Conservation (phyloP, 2,113 vertebrate genomes). For the Phalacrocorax carbo region DNA sequence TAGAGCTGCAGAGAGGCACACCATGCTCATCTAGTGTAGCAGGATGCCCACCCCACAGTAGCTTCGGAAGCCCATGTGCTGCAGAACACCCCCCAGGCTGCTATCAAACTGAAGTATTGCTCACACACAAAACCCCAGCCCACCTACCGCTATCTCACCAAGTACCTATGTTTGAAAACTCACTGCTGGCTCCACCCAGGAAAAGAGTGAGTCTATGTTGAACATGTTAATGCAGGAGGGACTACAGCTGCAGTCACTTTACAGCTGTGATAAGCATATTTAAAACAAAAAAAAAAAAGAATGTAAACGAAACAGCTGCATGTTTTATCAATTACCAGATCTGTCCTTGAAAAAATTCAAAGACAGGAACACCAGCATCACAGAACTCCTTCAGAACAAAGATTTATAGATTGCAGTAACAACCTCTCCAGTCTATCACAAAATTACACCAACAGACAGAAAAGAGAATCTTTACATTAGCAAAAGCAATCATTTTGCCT, state of each 20-base stretch:
- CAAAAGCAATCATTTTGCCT: background rate
- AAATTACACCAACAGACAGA: background rate
- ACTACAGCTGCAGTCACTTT: background rate
- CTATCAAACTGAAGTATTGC: background rate
- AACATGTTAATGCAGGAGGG: background rate
- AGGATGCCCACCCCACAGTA: background rate
- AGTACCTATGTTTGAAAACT: background rate
- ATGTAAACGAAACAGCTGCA: background rate
- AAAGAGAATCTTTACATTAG: background rate
- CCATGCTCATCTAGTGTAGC: background rate
- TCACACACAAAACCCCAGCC: background rate
- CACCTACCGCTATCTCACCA: background rate
- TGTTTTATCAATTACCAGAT: background rate
- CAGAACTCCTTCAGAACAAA: background rate
- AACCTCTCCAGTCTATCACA: background rate
- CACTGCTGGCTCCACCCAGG: background rate
- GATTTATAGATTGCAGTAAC: background rate
- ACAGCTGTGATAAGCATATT: background rate
- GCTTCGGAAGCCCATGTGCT: background rate
- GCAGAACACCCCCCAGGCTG: background rate
- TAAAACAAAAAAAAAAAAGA: background rate
- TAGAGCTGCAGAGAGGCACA: background rate
- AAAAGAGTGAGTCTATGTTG: background rate
- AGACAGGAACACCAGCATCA: background rate
- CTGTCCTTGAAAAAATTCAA: background rate